These are phyloP conservation scores for Panurus biarmicus DNA, from an alignment of 2,113 vertebrate genomes.

Conservation along the genomic window DNA sequence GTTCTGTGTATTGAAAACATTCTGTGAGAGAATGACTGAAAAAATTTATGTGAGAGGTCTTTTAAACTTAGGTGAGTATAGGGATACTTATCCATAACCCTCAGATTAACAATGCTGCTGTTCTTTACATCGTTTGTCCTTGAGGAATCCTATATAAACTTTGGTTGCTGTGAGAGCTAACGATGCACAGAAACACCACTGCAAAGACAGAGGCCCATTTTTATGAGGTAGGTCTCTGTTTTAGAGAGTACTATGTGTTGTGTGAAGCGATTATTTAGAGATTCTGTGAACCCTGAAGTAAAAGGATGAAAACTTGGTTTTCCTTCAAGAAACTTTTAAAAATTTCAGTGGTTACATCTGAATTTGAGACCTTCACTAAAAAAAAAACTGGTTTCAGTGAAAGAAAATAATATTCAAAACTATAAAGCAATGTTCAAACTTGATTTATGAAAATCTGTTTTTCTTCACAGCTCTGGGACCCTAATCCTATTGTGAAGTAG, in stretches of 20 bases:
- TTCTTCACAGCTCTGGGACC: not conserved
- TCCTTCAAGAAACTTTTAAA: not conserved
- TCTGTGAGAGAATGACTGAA: not conserved
- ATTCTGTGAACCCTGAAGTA: not conserved
- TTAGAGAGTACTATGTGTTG: not conserved
- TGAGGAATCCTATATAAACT: not conserved
- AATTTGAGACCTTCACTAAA: not conserved
- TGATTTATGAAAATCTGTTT: not conserved
- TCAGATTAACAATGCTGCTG: not conserved
- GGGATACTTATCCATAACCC: not conserved
- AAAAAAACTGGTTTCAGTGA: not conserved
- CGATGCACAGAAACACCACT: not conserved
- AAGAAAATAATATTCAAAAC: not conserved
- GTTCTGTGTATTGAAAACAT: not conserved
- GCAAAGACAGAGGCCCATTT: not conserved
- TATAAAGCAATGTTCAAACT: not conserved
- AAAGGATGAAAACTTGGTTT: not conserved
- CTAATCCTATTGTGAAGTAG: not conserved
- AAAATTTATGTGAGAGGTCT: not conserved
- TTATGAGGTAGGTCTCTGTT: not conserved
- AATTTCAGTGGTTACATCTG: not conserved
- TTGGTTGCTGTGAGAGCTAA: not conserved
- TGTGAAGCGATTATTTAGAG: not conserved
- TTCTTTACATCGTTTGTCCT: not conserved
- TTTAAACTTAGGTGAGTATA: not conserved